Conservation (phyloP, 2,113 vertebrate species). For the Psammodynastes pulverulentus region DNA sequence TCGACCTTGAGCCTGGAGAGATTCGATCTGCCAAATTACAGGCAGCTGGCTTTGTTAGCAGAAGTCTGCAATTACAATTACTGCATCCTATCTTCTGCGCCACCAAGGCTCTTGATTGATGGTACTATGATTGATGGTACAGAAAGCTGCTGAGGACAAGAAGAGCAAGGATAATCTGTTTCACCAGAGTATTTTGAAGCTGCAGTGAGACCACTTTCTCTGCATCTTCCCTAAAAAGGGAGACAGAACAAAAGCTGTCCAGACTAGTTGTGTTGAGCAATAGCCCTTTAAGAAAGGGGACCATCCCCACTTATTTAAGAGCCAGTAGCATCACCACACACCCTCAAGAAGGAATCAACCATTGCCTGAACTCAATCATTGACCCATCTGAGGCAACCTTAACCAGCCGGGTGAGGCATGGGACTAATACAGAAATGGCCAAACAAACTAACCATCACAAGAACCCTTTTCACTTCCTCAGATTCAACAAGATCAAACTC, state of each 20-base stretch:
- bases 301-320: background rate
- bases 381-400: background rate
- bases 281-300: background rate
- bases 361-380: background rate
- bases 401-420: background rate
- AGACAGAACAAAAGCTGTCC: background rate
- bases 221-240: background rate
- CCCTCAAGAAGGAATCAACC: background rate
- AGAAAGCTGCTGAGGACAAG: background rate
- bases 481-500: background rate
- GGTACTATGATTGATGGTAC: background rate
- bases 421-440: background rate
- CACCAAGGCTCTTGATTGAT: no score
- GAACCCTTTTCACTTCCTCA: background rate
- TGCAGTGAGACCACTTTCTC: background rate
- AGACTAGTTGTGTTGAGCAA: background rate
- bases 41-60: no score
- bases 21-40: no score
- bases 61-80: no score
- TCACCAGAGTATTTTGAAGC: background rate
- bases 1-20: no score
- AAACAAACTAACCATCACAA: background rate
- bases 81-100: no score
- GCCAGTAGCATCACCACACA: background rate
- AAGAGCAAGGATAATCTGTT: background rate